Base-by-base conservation (phyloP, 2,797 vertebrate species). In the Phataginus tetradactyla region DNA sequence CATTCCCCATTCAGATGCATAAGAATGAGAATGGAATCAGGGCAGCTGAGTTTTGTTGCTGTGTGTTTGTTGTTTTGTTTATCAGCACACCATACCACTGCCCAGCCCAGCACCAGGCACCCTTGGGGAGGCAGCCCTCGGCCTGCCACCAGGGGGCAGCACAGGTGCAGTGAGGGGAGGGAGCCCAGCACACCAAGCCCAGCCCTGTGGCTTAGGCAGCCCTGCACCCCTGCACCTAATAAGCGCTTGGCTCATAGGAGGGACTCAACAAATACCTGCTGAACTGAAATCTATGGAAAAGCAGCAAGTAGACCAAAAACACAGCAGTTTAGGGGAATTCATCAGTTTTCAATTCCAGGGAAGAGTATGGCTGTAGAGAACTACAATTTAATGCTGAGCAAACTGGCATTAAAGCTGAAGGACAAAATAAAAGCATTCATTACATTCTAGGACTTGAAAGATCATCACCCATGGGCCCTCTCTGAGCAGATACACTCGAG, bases 271-370 rank as follows among this genome's bases (percentile, higher is more conserved):
- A 61, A n/a, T 27, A 77, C 21, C 63, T 34, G 10, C 91, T 66
- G 23, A 92, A 42, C 64, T 83, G 69, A 94, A 95, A 63, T 69
- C 49, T 72, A 92, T 93, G n/a, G 51, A 88, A 80, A 91, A 95
- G 71, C 9, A 86, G 29, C 71, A 91, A 45, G 29, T 29, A 55
- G 64, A 27, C 78, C 63, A 39, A 57, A 61, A 72, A 20, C 15
- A 63, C 9, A 79, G 23, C 5, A 27, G 17, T 63, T 74, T 61
- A 74, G 57, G 32, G 72, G 53, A 83, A 86, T 78, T 84, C 25
- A 37, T 77, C 86, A 20, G 39, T 78, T 97, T 95, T 89, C 74
- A 86, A 14, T 20, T 39, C 4, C 63, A 78, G 32, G 21, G 61
- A 63, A 63, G 34, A 88, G 49, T 78, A 72, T n/a, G 64, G 20